phyloP scores from a whole-genome alignment of 2,888 invertebrate species.

The Acronicta psi region DNA sequence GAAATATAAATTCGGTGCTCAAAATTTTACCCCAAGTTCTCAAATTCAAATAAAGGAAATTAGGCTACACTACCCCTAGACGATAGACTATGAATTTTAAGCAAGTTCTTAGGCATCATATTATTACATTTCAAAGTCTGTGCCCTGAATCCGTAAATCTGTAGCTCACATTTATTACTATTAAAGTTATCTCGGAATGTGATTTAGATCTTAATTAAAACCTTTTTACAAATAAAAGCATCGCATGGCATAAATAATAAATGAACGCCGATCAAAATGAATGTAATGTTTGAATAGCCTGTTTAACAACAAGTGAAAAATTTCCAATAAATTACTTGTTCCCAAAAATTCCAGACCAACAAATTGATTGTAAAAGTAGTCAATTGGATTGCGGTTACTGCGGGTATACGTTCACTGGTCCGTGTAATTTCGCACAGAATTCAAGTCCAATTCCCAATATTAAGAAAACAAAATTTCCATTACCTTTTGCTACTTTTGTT shows the following conservation, averaged over 20 bases:
- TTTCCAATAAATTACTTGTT: slow-evolving; percentile 39
- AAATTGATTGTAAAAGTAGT: slow-evolving; percentile 63
- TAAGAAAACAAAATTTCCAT: slow-evolving; percentile 58
- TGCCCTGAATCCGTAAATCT: not conserved
- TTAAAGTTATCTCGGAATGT: not conserved
- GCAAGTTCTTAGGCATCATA: slow-evolving; percentile 24
- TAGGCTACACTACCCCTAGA: slow-evolving; percentile 36
- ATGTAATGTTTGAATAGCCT: slow-evolving; percentile 10
- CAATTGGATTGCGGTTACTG: slow-evolving; percentile 69
- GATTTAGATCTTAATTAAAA: not conserved
- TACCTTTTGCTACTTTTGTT: slow-evolving; percentile 63
- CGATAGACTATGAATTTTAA: slow-evolving; percentile 48
- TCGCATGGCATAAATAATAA: not conserved
- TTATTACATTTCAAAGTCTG: slow-evolving; percentile 12
- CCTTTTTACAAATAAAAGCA: not conserved
- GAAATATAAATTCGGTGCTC: slow-evolving; percentile 25
- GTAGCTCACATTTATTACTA: not conserved
- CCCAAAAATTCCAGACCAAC: slow-evolving; percentile 57
- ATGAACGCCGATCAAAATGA: not conserved
- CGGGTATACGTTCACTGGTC: slow-evolving; percentile 60
- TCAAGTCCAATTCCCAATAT: slow-evolving; percentile 45
- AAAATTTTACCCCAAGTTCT: slow-evolving; percentile 29
- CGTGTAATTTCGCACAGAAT: slow-evolving; percentile 60
- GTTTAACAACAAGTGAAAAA: slow-evolving; percentile 13
- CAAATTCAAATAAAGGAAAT: slow-evolving; percentile 47